These are phyloP conservation scores for Macquaria australasica DNA, from an alignment of 2,113 vertebrate genomes.

Conservation along the genomic window DNA sequence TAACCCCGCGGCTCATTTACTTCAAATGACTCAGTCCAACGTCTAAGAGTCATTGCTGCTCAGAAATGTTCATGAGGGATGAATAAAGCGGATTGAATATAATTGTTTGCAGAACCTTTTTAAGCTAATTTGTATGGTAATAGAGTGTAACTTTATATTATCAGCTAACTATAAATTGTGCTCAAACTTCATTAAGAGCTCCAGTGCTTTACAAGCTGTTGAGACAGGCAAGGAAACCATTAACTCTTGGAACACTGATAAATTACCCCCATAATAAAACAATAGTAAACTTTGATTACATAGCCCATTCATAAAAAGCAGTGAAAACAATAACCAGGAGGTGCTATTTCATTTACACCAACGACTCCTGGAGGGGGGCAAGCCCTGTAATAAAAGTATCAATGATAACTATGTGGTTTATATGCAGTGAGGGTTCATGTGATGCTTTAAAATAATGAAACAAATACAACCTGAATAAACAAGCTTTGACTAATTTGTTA, in stretches of 20 bases:
- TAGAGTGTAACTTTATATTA: conserved; percentile 60
- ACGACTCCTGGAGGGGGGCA: conserved; percentile 7
- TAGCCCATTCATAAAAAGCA: conserved; percentile 65
- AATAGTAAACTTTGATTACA: conserved; percentile 71
- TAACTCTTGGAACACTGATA: conserved; percentile 69
- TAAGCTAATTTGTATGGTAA: conserved; percentile 54
- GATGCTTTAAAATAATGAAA: conserved; percentile 19
- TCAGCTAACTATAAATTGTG: conserved; percentile 43
- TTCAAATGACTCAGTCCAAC: conserved; percentile 54
- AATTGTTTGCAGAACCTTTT: conserved; percentile 64
- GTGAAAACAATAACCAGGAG: conserved; percentile 63
- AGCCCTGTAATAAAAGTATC: conserved; percentile 33
- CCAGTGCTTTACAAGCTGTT: conserved; percentile 55
- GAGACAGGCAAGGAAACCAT: conserved; percentile 67
- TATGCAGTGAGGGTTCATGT: background rate
- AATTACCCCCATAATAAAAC: conserved; percentile 70
- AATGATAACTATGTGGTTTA: conserved; percentile 18
- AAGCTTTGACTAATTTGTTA: conserved; percentile 21
- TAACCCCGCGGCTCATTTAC: conserved; percentile 66
- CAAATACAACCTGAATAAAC: conserved; percentile 20
- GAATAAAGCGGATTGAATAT: conserved; percentile 55
- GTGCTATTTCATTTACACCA: conserved; percentile 49
- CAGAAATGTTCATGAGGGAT: conserved; percentile 44
- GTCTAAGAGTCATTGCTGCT: conserved; percentile 51
- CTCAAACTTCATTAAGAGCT: conserved; percentile 67